phyloP scores from a whole-genome alignment of 2,797 vertebrate species.

The Semotilus atromaculatus region DNA sequence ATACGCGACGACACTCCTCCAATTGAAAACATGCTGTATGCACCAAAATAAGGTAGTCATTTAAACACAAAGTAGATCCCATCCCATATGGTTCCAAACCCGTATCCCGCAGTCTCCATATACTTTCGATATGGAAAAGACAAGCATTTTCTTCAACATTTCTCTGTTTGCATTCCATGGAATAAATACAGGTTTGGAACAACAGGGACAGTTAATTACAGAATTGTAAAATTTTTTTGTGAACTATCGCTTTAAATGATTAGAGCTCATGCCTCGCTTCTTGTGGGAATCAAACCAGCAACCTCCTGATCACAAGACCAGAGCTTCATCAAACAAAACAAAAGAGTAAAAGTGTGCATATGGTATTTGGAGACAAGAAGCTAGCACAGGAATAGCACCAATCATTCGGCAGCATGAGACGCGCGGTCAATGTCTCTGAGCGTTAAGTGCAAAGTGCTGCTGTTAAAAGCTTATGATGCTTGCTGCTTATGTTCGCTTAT shows the following conservation, averaged over 20 bases:
- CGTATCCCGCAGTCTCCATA: background rate
- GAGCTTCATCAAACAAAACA: background rate
- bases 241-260: background rate
- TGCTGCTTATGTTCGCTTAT: background rate
- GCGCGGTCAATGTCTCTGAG: background rate
- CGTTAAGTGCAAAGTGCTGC: background rate
- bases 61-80: background rate
- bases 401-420: background rate
- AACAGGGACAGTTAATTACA: background rate
- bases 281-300: background rate
- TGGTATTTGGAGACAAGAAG: slow-evolving; percentile 9
- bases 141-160: background rate
- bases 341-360: background rate
- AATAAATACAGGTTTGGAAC: background rate
- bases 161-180: background rate
- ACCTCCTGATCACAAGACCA: background rate
- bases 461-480: background rate
- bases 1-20: slow-evolving; percentile 78
- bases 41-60: background rate
- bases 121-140: background rate
- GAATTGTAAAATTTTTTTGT: background rate
- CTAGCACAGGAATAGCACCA: slow-evolving; percentile 16
- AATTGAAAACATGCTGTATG: slow-evolving; percentile 69
- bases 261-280: background rate
- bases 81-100: background rate